Evolutionary conservation across 2,888 invertebrate species (phyloP).

Genomic region (Subacronicta megacephala): DNA sequence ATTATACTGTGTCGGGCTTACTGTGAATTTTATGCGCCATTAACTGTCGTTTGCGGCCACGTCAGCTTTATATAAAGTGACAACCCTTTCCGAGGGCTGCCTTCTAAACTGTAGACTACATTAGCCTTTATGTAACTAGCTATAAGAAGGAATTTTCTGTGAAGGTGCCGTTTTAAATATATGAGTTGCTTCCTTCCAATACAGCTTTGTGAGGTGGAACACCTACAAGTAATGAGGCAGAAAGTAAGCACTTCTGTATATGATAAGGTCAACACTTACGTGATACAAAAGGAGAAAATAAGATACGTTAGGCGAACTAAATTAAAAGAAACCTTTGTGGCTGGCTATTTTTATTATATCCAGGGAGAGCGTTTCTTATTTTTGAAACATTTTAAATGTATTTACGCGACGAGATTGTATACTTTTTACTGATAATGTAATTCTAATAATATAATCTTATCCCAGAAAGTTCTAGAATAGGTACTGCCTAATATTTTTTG

Average conservation of each 20-base stretch:
- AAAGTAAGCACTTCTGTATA: slow-evolving; percentile 65
- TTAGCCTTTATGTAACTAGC: slow-evolving; percentile 58
- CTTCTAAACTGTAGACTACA: slow-evolving; percentile 58
- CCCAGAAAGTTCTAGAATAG: too few relatives aligned
- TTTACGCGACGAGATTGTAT: not conserved
- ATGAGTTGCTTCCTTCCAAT: slow-evolving; percentile 72
- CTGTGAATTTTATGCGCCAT: slow-evolving; percentile 84
- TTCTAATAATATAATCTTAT: too few relatives aligned
- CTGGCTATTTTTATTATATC: not conserved
- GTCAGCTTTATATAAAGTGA: slow-evolving; percentile 84
- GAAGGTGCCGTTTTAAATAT: slow-evolving; percentile 61
- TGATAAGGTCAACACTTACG: slow-evolving; percentile 44
- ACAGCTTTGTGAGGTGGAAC: slow-evolving; percentile 66
- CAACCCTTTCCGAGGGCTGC: slow-evolving; percentile 75
- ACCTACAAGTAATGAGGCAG: slow-evolving; percentile 74
- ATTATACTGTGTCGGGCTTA: slow-evolving; percentile 76
- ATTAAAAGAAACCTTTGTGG: slow-evolving; percentile 4
- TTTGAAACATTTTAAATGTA: not conserved
- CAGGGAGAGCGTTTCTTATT: not conserved
- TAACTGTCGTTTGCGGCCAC: slow-evolving; percentile 82
- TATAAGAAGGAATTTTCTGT: slow-evolving; percentile 63
- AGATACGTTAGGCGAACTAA: slow-evolving; percentile 3
- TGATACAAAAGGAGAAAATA: slow-evolving; percentile 20
- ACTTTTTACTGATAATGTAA: too few relatives aligned
- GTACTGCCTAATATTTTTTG: too few relatives aligned